phyloP scores from a whole-genome alignment of 2,797 vertebrate genomes.

The Myotis planiceps region DNA sequence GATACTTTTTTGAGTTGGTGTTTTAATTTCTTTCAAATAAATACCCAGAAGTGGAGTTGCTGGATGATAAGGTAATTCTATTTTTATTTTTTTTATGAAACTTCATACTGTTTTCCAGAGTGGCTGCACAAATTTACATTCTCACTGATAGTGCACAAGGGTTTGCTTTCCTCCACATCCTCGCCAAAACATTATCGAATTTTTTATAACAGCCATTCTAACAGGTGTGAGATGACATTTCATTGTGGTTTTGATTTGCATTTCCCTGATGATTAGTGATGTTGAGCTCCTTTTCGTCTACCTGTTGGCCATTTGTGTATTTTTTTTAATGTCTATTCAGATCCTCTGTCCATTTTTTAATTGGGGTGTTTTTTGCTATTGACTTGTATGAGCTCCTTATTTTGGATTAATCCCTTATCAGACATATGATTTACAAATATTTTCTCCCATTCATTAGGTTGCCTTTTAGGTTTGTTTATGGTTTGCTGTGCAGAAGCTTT shows the following conservation, averaged over 20 bases:
- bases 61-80: neutral
- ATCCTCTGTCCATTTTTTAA: neutral
- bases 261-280: neutral
- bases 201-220: neutral
- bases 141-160: neutral
- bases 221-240: neutral
- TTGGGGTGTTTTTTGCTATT: neutral
- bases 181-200: neutral
- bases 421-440: neutral
- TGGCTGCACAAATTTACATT: neutral
- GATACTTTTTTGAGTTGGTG: neutral
- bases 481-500: neutral
- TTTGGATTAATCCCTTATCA: neutral
- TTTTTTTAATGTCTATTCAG: neutral
- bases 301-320: neutral
- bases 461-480: neutral
- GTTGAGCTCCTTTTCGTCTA: neutral
- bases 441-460: neutral
- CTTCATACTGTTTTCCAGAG: neutral
- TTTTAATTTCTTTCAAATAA: neutral
- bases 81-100: neutral
- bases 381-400: neutral
- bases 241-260: neutral
- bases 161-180: neutral
- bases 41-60: neutral